Base-by-base conservation (phyloP, 2,888 invertebrate genomes). In the Zygogramma bicolorata region DNA sequence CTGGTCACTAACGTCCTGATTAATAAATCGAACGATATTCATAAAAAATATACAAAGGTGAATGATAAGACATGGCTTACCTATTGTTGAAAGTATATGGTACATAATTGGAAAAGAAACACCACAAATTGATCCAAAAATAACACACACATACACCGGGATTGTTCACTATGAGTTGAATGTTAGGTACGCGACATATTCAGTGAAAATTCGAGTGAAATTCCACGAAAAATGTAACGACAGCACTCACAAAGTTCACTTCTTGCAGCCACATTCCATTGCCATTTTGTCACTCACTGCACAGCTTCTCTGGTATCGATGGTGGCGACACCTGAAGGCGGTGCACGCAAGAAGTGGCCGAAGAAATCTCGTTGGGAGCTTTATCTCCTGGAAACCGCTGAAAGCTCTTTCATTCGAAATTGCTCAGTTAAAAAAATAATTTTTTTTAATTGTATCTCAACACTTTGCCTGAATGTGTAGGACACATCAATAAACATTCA, bases 211-310 rank as follows among this genome's bases (percentile, higher is more conserved):
- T 80, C 80, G 75, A 81, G 76, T 73, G 72, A 76, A 80, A 79
- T 80, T 77, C 73, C 74, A 75, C 75, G 78, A 77, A 74, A 79
- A 84, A 83, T 81, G 75, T 81, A 79, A 79, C 79, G 83, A 85
- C 85, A 85, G 85, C 83, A 85, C 83, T 83, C 82, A 85, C 81
- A 83, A 85, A 85, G 81, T 84, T 83, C 80, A 83, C 79, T 82
- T 82, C 82, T 82, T 83, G 77, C 82, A 82, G 82, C 85, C 84
- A 86, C 87, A 87, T 86, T 86, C 86, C 86, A 85, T 86, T 87
- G 87, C 87, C 87, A 87, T 87, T 86, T 87, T 87, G 87, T 87
- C 86, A 87, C 53, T 87, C 86, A 62, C 86, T 86, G 80, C 79
- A 79, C 81, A 81, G 83, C 83, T 81, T 81, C 81, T 76, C 78